A percentile compares a stretch with the other conserved stretches of the same genome.
Conservation (phyloP, 2,888 invertebrate species). For the Meiosimyza platycephala region DNA sequence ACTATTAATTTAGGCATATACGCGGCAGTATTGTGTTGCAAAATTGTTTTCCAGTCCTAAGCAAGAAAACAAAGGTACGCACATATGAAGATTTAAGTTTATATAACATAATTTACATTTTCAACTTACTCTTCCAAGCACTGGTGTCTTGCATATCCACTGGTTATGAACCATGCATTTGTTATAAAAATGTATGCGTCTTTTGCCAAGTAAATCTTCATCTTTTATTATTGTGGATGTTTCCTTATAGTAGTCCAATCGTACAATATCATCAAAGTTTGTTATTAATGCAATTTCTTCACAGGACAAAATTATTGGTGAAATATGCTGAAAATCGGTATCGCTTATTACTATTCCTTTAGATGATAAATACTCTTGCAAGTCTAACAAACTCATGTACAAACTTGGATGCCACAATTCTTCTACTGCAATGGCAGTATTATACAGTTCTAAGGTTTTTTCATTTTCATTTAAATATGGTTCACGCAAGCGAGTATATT, state of each 20-base stretch:
- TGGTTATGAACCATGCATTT: constrained; percentile 41
- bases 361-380: constrained; percentile 30
- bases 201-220: constrained; percentile 1
- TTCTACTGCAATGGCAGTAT: constrained; percentile 28
- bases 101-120: too few relatives aligned
- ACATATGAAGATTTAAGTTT: too few relatives aligned
- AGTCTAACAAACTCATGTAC: constrained; percentile 33
- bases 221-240: constrained; percentile 32
- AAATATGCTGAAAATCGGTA: constrained; percentile 35
- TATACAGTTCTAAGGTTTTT: constrained; percentile 32
- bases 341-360: constrained; percentile 30
- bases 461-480: constrained; percentile 27
- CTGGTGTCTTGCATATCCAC: constrained; percentile 33
- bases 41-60: too few relatives aligned
- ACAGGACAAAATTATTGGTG: constrained; percentile 42
- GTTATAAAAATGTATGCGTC: constrained; percentile 39
- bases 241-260: constrained; percentile 33
- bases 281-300: constrained; percentile 33
- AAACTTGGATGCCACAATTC: constrained; percentile 40
- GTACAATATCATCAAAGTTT: constrained; percentile 38
- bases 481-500: constrained; percentile 33
- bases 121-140: neutral
- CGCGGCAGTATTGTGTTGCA: too few relatives aligned
- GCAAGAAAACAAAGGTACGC: too few relatives aligned
- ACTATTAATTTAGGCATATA: too few relatives aligned